phyloP scores from a whole-genome alignment of 2,797 vertebrate genomes.

The Eulemur coronatus region DNA sequence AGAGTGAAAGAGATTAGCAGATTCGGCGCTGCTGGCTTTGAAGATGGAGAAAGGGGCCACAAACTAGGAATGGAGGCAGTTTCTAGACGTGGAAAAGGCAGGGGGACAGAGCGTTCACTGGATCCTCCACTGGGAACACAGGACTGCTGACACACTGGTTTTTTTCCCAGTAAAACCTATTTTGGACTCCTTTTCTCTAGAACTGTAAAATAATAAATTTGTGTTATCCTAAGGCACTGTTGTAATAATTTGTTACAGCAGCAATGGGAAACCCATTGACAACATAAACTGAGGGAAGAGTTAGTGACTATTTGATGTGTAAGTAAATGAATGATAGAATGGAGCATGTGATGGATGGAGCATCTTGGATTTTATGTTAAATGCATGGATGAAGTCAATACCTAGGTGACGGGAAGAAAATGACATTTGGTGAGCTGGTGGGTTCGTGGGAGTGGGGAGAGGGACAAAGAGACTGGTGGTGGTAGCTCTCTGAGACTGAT shows the following conservation, averaged over 20 bases:
- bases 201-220: not conserved
- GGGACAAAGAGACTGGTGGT: too few relatives aligned
- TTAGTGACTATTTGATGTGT: not conserved
- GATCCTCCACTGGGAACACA: not conserved
- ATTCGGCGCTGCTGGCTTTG: not conserved
- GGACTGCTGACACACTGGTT: not conserved
- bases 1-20: not conserved
- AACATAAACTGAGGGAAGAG: not conserved
- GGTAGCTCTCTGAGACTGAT: not conserved
- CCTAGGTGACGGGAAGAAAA: not conserved
- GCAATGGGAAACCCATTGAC: not conserved
- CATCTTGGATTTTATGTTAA: not conserved
- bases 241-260: not conserved
- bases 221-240: not conserved
- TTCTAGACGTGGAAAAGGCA: not conserved
- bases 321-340: not conserved
- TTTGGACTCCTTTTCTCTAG: not conserved
- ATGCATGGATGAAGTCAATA: too few relatives aligned
- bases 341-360: not conserved
- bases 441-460: too few relatives aligned
- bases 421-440: accelerated
- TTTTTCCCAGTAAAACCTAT: not conserved
- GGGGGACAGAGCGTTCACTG: too few relatives aligned
- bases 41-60: not conserved
- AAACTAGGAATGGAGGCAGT: not conserved